Conservation (phyloP, 2,113 vertebrate genomes). For the Nematolebias whitei region DNA sequence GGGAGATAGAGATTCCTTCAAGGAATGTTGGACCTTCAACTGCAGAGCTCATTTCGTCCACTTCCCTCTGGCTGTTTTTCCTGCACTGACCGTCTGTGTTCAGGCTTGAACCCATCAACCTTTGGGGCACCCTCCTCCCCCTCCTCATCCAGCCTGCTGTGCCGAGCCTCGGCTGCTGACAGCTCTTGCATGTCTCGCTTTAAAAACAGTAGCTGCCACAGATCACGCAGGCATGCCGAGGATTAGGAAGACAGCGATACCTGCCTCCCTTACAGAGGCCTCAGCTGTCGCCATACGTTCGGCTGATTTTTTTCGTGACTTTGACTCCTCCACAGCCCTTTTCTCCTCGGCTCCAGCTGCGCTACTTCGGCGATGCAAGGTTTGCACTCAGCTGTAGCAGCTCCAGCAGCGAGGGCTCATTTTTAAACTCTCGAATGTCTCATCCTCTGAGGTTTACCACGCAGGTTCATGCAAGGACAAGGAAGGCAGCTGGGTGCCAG, state of each 20-base stretch:
- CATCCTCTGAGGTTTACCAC: conserved; percentile 33
- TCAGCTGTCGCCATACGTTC: conserved; percentile 11
- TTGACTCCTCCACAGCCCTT: conserved; percentile 18
- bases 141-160: neutral
- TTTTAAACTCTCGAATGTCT: conserved; percentile 45
- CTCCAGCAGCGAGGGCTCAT: conserved; percentile 30
- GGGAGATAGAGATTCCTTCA: no score
- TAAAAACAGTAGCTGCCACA: conserved; percentile 54
- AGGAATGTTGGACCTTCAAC: no score
- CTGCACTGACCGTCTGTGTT: neutral
- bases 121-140: neutral
- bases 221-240: conserved; percentile 40
- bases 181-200: conserved; percentile 45
- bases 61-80: no score
- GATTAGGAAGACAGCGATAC: conserved; percentile 61
- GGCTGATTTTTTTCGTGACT: conserved; percentile 25
- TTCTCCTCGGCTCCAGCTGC: conserved; percentile 4
- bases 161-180: conserved; percentile 29
- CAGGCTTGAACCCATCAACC: conserved; percentile 32
- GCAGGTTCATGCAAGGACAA: conserved; percentile 60
- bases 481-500: conserved; percentile 69
- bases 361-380: no score
- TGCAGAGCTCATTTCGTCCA: no score
- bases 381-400: neutral
- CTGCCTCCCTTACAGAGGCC: conserved; percentile 47